These are phyloP conservation scores for Agrilus planipennis DNA, from an alignment of 1,140 invertebrate genomes.

Conservation along the genomic window DNA sequence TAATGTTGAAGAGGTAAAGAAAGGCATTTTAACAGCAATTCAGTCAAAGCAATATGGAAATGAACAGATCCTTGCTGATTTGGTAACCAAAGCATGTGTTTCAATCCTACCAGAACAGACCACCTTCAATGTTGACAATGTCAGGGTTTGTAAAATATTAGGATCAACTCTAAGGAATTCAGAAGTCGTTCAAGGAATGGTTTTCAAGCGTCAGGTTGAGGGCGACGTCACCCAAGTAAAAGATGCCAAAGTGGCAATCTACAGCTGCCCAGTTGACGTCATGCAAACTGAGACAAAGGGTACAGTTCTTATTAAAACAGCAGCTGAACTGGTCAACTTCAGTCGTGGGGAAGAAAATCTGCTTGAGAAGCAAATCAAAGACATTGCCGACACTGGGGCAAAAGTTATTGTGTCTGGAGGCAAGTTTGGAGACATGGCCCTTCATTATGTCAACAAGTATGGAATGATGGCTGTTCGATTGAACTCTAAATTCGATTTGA, in stretches of 20 bases:
- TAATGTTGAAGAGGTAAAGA: constrained; percentile 54
- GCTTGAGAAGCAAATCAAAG: constrained; percentile 87
- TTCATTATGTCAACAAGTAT: constrained; percentile 95
- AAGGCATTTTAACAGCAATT: constrained; percentile 67
- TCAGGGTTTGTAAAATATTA: constrained; percentile 86
- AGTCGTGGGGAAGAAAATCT: constrained; percentile 88
- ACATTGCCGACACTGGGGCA: constrained; percentile 80
- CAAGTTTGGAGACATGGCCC: constrained; percentile 95
- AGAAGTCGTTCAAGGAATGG: constrained; percentile 89
- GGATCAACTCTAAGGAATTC: constrained; percentile 67
- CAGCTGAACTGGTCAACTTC: constrained; percentile 89
- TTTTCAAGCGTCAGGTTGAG: constrained; percentile 95
- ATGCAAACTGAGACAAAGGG: constrained; percentile 98
- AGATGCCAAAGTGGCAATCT: constrained; percentile 85
- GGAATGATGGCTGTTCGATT: constrained; percentile 93
- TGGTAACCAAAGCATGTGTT: constrained; percentile 85
- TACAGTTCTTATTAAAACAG: constrained; percentile 93
- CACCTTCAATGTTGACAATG: constrained; percentile 95
- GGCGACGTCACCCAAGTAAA: constrained; percentile 68
- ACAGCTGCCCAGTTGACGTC: constrained; percentile 89
- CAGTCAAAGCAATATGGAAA: constrained; percentile 98
- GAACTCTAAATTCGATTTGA: constrained; percentile 93
- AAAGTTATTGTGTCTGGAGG: constrained; percentile 91
- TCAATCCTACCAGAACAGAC: constrained; percentile 76
- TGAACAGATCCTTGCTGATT: constrained; percentile 80